These are phyloP conservation scores for Tachysurus vachellii DNA, from an alignment of 2,113 vertebrate genomes.

Conservation along the genomic window DNA sequence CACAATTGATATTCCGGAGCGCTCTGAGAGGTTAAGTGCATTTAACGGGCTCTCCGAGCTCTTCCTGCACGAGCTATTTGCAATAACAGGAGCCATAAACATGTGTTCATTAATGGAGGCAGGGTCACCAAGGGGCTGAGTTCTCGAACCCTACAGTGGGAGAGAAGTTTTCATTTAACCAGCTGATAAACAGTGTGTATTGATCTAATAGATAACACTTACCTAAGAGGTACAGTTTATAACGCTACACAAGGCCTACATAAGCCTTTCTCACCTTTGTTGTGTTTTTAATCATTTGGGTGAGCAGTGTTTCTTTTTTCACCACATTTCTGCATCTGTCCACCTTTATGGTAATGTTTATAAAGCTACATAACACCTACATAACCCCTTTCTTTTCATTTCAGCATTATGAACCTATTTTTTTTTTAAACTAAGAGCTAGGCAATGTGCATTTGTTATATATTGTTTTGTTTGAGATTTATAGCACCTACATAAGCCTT, in stretches of 20 bases:
- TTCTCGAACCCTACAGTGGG: neutral
- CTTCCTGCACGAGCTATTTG: conserved; percentile 46
- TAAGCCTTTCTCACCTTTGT: too few relatives aligned
- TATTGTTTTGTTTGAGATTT: neutral
- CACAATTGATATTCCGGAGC: conserved; percentile 55
- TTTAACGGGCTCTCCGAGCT: conserved; percentile 42
- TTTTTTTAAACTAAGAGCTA: neutral
- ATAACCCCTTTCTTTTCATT: neutral
- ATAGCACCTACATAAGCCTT: too few relatives aligned
- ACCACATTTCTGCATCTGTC: neutral
- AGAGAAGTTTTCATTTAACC: neutral
- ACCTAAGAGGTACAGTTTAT: neutral
- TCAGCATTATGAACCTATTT: neutral
- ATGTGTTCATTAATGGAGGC: conserved; percentile 48
- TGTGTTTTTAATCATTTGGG: neutral
- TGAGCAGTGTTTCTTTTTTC: neutral
- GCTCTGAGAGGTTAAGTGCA: conserved; percentile 43
- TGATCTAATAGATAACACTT: neutral
- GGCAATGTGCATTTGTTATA: neutral
- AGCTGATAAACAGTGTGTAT: neutral
- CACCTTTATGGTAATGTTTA: neutral
- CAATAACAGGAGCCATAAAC: conserved; percentile 51
- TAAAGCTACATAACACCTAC: neutral
- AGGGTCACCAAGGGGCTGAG: conserved; percentile 31
- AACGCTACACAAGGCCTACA: neutral